These are phyloP conservation scores for Emydocephalus ijimae DNA, from an alignment of 2,113 vertebrate genomes.

Conservation along the genomic window DNA sequence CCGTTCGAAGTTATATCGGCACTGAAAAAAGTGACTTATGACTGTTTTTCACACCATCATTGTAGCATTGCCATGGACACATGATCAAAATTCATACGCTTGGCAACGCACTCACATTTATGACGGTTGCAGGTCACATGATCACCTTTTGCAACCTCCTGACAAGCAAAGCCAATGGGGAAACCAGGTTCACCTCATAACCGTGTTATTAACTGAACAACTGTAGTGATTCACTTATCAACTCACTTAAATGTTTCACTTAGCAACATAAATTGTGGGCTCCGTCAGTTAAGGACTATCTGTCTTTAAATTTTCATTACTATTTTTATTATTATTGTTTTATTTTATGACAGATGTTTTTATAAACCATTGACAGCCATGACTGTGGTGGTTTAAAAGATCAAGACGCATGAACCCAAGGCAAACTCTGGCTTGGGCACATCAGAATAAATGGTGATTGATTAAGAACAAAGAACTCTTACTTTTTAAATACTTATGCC, in stretches of 20 bases:
- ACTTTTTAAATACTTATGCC: rapidly evolving
- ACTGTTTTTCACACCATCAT: not conserved
- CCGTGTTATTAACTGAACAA: not conserved
- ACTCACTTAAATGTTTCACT: not conserved
- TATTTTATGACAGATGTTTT: not conserved
- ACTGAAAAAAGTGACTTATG: not conserved
- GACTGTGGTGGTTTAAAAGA: not conserved
- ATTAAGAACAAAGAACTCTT: not conserved
- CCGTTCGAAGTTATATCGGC: not conserved
- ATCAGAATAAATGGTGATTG: not conserved
- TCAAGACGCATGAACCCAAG: not conserved
- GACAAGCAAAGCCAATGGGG: not conserved
- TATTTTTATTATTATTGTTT: not conserved
- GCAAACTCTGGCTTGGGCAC: not conserved
- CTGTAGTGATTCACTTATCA: not conserved
- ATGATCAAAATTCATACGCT: not conserved
- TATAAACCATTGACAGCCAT: not conserved
- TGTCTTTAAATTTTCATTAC: not conserved
- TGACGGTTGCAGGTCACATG: not conserved
- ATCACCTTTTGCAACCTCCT: not conserved
- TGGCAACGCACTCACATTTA: not conserved
- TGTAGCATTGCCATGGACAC: not conserved
- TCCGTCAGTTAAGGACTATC: not conserved
- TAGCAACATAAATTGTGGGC: not conserved
- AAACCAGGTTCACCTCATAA: not conserved